Evolutionary conservation across 2,797 vertebrate genomes (phyloP), one percentile per base, ranked within the genome.

Genomic region (Alauda arvensis): DNA sequence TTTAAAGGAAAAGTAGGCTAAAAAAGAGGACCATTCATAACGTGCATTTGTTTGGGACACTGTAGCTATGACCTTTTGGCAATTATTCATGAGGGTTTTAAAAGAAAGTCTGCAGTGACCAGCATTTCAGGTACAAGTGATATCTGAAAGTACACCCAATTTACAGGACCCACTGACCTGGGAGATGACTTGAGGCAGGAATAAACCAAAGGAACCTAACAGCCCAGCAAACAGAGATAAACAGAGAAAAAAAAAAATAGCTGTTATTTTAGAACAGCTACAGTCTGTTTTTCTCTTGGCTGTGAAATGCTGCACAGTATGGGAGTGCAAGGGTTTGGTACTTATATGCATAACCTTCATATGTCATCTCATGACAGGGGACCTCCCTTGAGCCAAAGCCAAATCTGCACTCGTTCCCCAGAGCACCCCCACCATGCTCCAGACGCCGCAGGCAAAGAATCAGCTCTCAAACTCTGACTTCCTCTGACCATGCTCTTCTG

Each of bases 21-120:
- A 95, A 94, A 91, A 95, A 96, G 93, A 95, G 83, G 91, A 89
- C 93, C 88, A 94, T 95, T 97, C 95, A 96, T 94, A 96, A 95
- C 29, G 28, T 51, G 72, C 76, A 83, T 96, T 95, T 97, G 94
- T 95, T 87, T 75, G 91, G 89, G 93, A 95, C 61, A 87, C 55
- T 74, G 91, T 52, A 96, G 90, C 96, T 95, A 93, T 75, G 93
- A 96, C 92, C 94, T 96, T 96, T 89, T 68, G 93, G 95, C 96
- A 96, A 92, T 84, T 89, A 82, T 77, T 95, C 89, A 92, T 31
- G 69, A 94, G 70, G 55, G 79, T 53, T 94, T 93, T 92, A 85
- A 77, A 93, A 81, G 61, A 86, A 85, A 84, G 39, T 68, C 87
- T 71, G 37, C 53, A 62, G 49, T 23, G 77, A 34, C 77, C 68